phyloP scores from a whole-genome alignment of 2,888 invertebrate genomes.

The Netelia inedita region DNA sequence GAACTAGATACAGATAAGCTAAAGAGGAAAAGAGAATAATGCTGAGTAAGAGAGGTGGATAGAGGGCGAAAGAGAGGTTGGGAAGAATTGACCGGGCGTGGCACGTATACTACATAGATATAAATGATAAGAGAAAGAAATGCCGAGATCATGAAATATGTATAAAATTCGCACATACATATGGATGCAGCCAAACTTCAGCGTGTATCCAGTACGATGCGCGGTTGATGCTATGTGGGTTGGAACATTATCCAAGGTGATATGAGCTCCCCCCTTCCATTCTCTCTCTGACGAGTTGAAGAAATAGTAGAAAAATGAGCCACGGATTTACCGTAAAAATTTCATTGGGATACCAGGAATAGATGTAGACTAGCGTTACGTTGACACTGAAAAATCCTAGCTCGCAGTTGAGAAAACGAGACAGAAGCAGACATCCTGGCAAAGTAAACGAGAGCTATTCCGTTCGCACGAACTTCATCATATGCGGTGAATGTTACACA shows the following conservation, averaged over 20 bases:
- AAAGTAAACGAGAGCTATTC: conserved; percentile 24
- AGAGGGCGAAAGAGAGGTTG: not conserved
- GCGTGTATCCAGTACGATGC: conserved; percentile 9
- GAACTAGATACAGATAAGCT: conserved; percentile 25
- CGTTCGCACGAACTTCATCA: not conserved
- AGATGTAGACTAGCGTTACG: not conserved
- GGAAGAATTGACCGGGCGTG: conserved; percentile 19
- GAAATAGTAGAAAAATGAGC: not conserved
- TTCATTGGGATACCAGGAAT: not conserved
- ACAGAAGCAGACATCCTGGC: conserved; percentile 2
- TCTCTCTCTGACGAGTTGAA: not conserved
- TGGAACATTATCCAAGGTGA: conserved; percentile 18
- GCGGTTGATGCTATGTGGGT: conserved; percentile 21
- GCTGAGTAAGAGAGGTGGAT: not conserved
- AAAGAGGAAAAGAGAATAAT: not conserved
- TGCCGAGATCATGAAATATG: conserved; percentile 71
- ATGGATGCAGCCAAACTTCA: conserved; percentile 63
- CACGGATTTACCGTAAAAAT: conserved; percentile 6
- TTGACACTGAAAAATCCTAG: conserved; percentile 10
- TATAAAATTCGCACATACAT: conserved; percentile 70
- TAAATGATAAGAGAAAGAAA: conserved; percentile 15
- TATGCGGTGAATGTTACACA: not conserved
- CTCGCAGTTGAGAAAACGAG: not conserved
- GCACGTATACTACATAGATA: not conserved
- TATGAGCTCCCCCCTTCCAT: not conserved